phyloP scores from a whole-genome alignment of 2,888 invertebrate species.

The Desoria tigrina region DNA sequence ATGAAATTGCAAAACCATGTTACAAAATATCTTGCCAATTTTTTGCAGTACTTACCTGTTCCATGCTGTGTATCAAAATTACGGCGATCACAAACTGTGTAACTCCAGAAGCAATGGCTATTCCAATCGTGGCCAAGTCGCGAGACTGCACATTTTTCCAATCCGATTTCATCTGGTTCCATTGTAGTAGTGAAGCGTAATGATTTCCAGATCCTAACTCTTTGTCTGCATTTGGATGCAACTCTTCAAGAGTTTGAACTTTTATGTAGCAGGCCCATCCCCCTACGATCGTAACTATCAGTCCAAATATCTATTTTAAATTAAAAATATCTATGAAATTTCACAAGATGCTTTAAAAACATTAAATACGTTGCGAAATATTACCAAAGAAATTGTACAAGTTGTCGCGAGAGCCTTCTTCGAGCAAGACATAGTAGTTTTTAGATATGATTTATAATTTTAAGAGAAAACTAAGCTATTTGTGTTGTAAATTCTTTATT shows the following conservation, averaged over 20 bases:
- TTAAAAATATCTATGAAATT: too few relatives aligned
- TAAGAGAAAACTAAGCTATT: too few relatives aligned
- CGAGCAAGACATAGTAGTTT: neutral
- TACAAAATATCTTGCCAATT: neutral
- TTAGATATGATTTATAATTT: too few relatives aligned
- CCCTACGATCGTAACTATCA: neutral
- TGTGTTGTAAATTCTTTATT: too few relatives aligned
- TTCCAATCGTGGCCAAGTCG: neutral
- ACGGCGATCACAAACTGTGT: neutral
- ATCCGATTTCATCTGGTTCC: slow-evolving; percentile 1
- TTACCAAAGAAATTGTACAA: slow-evolving; percentile 7
- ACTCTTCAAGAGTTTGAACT: neutral
- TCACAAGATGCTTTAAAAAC: too few relatives aligned
- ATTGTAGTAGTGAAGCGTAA: neutral
- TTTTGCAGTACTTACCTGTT: neutral
- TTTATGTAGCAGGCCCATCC: slow-evolving; percentile 7
- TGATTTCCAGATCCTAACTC: neutral
- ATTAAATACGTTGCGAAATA: neutral
- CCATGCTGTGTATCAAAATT: neutral
- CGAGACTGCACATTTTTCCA: neutral
- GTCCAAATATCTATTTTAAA: slow-evolving; percentile 6
- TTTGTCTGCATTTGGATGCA: neutral
- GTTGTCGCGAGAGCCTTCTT: neutral
- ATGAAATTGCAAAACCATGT: neutral
- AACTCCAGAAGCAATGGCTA: neutral